Base-by-base conservation (phyloP, 2,797 vertebrate species). In the Artibeus lituratus region DNA sequence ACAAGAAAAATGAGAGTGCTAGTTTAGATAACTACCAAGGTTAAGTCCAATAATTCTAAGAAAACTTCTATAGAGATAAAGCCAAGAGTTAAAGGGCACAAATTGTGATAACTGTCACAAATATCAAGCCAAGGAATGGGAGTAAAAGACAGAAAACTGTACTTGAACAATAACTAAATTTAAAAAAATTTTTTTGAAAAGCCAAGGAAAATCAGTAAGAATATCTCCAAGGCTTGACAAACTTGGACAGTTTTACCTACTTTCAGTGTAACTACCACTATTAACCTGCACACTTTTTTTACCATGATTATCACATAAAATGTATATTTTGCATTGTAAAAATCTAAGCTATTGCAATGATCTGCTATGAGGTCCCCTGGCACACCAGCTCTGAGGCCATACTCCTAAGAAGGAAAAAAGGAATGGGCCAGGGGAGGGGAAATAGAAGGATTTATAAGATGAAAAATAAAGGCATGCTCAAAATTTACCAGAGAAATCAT, bases 121-220 rank as follows among this genome's bases (percentile, higher is more conserved):
- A 70, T 65, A 77, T 24, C 53, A 94, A 62, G 53, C 18, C 86
- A 86, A 96, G 39, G 12, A 59, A 95, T n/a, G n/a, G n/a, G n/a
- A n/a, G n/a, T n/a, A n/a, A n/a, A n/a, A n/a, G n/a, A n/a, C n/a
- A n/a, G n/a, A n/a, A n/a, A n/a, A n/a, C n/a, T n/a, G n/a, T n/a
- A n/a, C n/a, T n/a, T n/a, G n/a, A n/a, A n/a, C n/a, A n/a, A n/a
- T n/a, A n/a, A n/a, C n/a, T n/a, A n/a, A n/a, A n/a, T n/a, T n/a
- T n/a, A n/a, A n/a, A n/a, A n/a, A n/a, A n/a, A n/a, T n/a, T n/a
- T n/a, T n/a, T n/a, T n/a, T n/a, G n/a, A n/a, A n/a, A 94, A 62
- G 53, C 18, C 86, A 86, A 96, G 39, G 12, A 59, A 95, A 90
- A 85, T 76, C 55, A 69, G 18, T 92, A 78, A 69, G 78, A 49